A percentile compares a stretch with the other conserved stretches of the same genome.
Conservation (phyloP, 2,113 vertebrate species). For the Tylochromis polylepis region DNA sequence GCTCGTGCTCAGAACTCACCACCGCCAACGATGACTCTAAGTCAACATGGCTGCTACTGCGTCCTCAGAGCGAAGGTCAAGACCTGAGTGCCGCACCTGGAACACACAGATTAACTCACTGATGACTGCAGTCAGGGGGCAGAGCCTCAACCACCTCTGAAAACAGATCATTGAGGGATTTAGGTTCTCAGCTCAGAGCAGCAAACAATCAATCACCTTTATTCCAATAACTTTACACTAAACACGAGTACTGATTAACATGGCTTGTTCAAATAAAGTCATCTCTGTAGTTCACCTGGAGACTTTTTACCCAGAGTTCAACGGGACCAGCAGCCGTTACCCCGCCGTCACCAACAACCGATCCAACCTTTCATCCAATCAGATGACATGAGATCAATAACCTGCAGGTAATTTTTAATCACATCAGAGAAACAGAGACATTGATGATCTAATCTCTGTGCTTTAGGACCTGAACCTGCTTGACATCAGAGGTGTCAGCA, state of each 20-base stretch:
- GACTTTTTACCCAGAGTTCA: background rate
- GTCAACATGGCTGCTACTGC: conserved; percentile 41
- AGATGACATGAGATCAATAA: background rate
- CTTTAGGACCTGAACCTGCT: background rate
- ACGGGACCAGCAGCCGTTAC: background rate
- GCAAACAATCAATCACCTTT: background rate
- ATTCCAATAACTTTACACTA: background rate
- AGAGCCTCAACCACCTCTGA: background rate
- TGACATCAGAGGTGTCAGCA: background rate
- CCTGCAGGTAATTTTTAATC: background rate
- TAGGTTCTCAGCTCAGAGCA: background rate
- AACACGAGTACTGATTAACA: background rate
- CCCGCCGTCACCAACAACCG: background rate
- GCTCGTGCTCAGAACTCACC: background rate
- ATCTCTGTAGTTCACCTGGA: background rate
- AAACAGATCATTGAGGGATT: background rate
- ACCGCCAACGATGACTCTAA: background rate
- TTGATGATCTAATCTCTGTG: background rate
- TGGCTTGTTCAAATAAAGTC: background rate
- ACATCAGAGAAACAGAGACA: background rate
- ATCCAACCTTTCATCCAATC: background rate
- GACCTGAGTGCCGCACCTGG: background rate
- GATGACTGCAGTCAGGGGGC: background rate
- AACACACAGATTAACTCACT: background rate
- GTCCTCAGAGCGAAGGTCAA: background rate